Conservation (phyloP, 2,797 vertebrate genomes). For the Sylvilagus floridanus region DNA sequence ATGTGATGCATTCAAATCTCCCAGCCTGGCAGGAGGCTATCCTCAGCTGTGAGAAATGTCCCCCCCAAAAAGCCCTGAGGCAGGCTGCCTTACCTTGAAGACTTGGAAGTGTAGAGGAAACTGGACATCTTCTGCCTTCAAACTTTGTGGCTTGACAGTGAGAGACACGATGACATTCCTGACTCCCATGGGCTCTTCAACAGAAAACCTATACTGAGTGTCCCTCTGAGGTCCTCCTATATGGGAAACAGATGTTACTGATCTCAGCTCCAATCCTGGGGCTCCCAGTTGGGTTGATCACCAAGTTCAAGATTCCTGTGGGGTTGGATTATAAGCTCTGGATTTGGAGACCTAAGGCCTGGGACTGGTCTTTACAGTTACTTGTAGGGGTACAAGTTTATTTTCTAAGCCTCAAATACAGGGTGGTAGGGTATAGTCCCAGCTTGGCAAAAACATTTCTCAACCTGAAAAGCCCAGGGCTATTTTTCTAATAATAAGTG, state of each 20-base stretch:
- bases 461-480: background rate
- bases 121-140: background rate
- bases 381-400: background rate
- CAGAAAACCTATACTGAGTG: slow-evolving; percentile 79
- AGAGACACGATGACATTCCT: slow-evolving; percentile 85
- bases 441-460: background rate
- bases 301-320: background rate
- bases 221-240: slow-evolving; percentile 76
- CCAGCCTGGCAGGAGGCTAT: background rate
- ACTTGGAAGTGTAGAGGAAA: slow-evolving; percentile 81
- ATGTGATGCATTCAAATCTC: background rate
- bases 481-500: background rate
- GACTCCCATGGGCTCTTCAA: slow-evolving; percentile 72
- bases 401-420: slow-evolving; percentile 30
- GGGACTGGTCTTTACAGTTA: background rate
- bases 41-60: background rate
- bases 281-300: fast-evolving
- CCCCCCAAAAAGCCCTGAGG: background rate
- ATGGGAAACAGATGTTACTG: background rate
- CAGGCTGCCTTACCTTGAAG: slow-evolving; percentile 79
- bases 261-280: background rate
- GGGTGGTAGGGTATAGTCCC: background rate
- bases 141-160: slow-evolving; percentile 73
- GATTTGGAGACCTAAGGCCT: background rate
- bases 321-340: background rate